Evolutionary conservation across 2,113 vertebrate genomes (phyloP), one percentile per base, ranked within the genome.

Genomic region (Neodon shergylaensis): DNA sequence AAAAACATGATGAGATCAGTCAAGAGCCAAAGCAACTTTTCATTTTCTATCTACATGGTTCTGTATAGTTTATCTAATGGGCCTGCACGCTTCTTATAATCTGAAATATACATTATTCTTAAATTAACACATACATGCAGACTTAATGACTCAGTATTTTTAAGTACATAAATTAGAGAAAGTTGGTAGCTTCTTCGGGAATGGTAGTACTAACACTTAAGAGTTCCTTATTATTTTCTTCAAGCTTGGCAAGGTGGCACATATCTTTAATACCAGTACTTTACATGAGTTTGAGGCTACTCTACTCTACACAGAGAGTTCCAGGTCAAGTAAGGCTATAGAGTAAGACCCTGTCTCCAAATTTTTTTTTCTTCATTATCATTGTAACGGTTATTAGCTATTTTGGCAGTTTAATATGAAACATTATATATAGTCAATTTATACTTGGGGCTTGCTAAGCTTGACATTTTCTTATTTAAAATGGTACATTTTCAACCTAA

Each of bases 111-210:
- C 74, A 78, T 72, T 74, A 88, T 63, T 92, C 86, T 82, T 58
- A 70, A 96, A 86, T 89, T 1, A 39, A 74, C 19, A 22, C 12
- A 66, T 1, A 54, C 19, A 94, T 63, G 13, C 52, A 94, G 33
- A 87, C 9, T 10, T 33, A 66, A 58, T n/a, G 3, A 94, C 70
- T 44, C 42, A 61, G 12, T 78, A 84, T 47, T 92, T 90, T 95
- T n/a, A 83, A 95, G 87, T 84, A 16, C 61, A 61, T 74, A 77
- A 86, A 89, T 86, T 7, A 94, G 61, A 90, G 68, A 76, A 79
- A 79, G 39, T n/a, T 77, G 92, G 47, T 49, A 33, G 44, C 10
- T 73, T 76, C 70, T 84, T 90, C 33, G 16, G 83, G 33, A 94
- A 68, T 24, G 44, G 5, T 73, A 58, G 19, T 52, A 3, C 21